Base-by-base conservation (phyloP, 2,888 invertebrate species). In the Chalcosyrphus nemorum region DNA sequence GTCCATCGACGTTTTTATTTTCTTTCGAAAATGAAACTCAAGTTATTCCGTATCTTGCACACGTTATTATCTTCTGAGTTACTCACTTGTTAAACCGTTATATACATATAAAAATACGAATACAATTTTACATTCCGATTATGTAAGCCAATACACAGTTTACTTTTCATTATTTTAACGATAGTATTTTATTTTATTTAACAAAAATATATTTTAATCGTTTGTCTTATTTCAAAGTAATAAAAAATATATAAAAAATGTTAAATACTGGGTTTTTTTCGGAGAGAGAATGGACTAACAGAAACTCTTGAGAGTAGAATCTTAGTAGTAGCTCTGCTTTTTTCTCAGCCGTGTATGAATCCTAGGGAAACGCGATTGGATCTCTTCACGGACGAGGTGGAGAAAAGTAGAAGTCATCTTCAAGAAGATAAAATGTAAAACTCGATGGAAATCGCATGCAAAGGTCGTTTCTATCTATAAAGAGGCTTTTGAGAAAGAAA, bases 111-210 rank as follows among this genome's bases (percentile, higher is more conserved):
- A 24, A 45, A 54, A 21, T 45, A 43, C 2, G 43, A 24, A 57
- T 13, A 17, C 27, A 27, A 21, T 19, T 57, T 70, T 57, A 81
- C 78, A 71, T 78, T 78, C 72, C 78, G 32, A 71, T 43, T 38
- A 71, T n/a, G 19, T 29, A 38, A 11, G 7, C 15, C 29, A 21
- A 4, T 38, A 35, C 19, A 45, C 13, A 47, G 17, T 41, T 63
- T 56, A 7, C 56, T 45, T 71, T 52, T 47, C 29, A 72, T 47
- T 45, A 13, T 35, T 27, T 29, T 68, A 75, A 32, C 38, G 21
- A 54, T 59, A 74, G 54, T 47, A 63, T 70, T 81, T 70, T 65
- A 72, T 50, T 78, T 71, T 75, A 70, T 70, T 75, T 50, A 75
- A 63, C 81, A 75, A 63, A 65, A 61, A 38, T 54, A 61, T 54